A percentile compares a stretch with the other conserved stretches of the same genome.
Conservation (phyloP, 2,113 vertebrate genomes). For the Phoxinus phoxinus region DNA sequence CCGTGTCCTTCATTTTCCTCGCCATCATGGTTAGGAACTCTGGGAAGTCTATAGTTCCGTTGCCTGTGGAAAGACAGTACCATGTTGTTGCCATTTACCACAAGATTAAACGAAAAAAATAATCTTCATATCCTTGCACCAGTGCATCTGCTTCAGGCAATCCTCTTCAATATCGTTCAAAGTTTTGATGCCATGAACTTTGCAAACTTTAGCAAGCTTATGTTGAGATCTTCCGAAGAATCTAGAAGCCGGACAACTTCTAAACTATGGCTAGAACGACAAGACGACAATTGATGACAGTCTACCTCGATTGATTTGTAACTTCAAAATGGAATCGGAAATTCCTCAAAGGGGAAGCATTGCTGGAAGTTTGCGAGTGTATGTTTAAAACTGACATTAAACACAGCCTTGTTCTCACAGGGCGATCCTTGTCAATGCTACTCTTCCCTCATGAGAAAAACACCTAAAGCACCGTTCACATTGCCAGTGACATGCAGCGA, state of each 20-base stretch:
- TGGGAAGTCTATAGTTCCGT: constrained; percentile 90
- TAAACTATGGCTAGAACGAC: no score
- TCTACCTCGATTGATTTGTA: no score
- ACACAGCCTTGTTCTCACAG: neutral
- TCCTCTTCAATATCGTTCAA: neutral
- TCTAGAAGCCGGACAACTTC: neutral
- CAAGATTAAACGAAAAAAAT: neutral
- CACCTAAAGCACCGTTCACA: neutral
- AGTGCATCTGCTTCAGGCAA: neutral
- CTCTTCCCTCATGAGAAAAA: neutral
- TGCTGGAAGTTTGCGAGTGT: no score
- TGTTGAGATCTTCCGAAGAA: neutral
- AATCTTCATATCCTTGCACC: neutral
- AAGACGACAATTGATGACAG: no score
- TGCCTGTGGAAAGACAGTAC: constrained; percentile 71
- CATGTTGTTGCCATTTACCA: constrained; percentile 11
- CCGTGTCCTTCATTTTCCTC: constrained; percentile 92
- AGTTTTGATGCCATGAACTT: neutral
- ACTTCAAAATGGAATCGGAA: no score
- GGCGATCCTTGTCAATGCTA: neutral
- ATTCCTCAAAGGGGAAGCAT: no score
- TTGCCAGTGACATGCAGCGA: no score
- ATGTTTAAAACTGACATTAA: no score
- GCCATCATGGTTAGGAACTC: constrained; percentile 95
- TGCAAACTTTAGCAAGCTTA: neutral